Evolutionary conservation across 1,140 invertebrate genomes (phyloP).

Genomic region (Acromyrmex charruanus): DNA sequence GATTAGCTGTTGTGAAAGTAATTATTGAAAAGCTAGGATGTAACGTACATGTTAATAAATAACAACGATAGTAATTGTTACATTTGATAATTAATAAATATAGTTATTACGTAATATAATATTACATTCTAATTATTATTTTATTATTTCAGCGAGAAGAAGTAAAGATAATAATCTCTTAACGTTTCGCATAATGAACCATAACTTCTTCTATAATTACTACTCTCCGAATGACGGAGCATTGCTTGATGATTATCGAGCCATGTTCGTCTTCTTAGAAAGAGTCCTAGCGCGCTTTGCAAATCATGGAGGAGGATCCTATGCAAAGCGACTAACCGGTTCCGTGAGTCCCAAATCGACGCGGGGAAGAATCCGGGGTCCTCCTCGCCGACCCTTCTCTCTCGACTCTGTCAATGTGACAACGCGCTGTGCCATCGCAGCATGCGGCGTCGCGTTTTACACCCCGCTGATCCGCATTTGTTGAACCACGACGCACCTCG

Average conservation of each 20-base stretch:
- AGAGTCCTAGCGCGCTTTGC: conserved; percentile 39
- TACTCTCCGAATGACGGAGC: conserved; percentile 25
- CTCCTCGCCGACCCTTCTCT: conserved; percentile 38
- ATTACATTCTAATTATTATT: background rate
- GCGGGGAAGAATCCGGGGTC: conserved; percentile 13
- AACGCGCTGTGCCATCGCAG: conserved; percentile 49
- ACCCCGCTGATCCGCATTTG: conserved; percentile 59
- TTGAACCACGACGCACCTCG: conserved; percentile 26
- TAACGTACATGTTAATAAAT: background rate
- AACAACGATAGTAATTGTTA: background rate
- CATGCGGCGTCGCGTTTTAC: conserved; percentile 45
- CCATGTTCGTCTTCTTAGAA: conserved; percentile 42
- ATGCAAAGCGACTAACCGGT: conserved; percentile 56
- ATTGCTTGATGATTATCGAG: conserved; percentile 46
- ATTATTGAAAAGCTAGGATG: background rate
- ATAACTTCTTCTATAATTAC: conserved; percentile 30
- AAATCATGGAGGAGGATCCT: conserved; percentile 55
- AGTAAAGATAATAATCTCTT: conserved; percentile 19
- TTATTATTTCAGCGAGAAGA: background rate
- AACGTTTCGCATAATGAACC: conserved; percentile 22
- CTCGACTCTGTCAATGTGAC: conserved; percentile 54
- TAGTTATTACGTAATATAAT: background rate
- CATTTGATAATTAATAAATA: background rate
- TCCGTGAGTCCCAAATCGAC: conserved; percentile 43
- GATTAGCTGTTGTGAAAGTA: background rate